Evolutionary conservation across 2,888 invertebrate species (phyloP), one percentile per base, ranked within the genome.

Genomic region (Drosophila monieri): DNA sequence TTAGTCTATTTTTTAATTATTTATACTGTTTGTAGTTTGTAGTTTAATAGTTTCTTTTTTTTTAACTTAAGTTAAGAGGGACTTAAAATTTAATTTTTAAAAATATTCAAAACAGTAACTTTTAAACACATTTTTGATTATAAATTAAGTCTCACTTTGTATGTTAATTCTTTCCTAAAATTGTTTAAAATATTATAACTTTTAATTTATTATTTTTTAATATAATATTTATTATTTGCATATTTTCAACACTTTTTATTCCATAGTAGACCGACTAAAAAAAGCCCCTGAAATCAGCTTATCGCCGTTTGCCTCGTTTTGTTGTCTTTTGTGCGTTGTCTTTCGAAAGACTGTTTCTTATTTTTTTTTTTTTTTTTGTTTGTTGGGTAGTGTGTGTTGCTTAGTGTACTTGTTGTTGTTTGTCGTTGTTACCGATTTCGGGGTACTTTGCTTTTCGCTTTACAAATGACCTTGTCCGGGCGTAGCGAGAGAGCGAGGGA

Each of bases 401-500:
- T 43, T 41, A 12, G 44, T 39, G 2, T 54, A 52, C 41, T 25
- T 57, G 10, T 27, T 18, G 44, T 47, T 18, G 68, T 74, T 25
- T 57, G 10, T 27, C 14, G 44, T 47, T 18, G 68, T 74, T 35
- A 35, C 35, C n/a, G 35, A 35, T 35, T 35, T 35, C 14, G 35
- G 59, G 35, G 59, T 56, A 47, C 46, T 61, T 35, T 53, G 46
- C 58, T 74, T 81, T 76, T 81, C 77, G 60, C 57, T 61, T 74
- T 78, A 74, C 78, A 76, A 60, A 51, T 84, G 80, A 88, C 84
- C 88, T 88, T 88, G 74, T 41, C 12, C 18, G 35, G 39, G 32
- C 12, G n/a, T 18, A 39, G 41, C 35, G 32, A 23, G 35, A 56
- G 41, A 18, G 6, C 2, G 25, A 39, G 8, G 14, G 27, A 46